A percentile compares a stretch with the other conserved stretches of the same genome.
Evolutionary conservation across 2,888 invertebrate species (phyloP).

Genomic region (Lasioglossum malachurum): DNA sequence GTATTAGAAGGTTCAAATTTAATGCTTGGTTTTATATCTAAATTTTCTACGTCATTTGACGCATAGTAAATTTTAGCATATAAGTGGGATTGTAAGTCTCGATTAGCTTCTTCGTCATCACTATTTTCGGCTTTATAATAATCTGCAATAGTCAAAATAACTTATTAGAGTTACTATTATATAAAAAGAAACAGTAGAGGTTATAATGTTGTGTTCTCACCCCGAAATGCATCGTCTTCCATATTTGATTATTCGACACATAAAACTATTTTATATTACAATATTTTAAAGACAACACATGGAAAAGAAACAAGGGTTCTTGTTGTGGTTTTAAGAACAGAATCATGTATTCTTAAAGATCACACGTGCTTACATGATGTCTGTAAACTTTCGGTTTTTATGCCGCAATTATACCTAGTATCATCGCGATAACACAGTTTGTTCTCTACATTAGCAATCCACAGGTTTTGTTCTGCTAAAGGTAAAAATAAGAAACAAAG

Average conservation of each 20-base stretch:
- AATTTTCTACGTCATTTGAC: neutral
- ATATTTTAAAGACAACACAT: neutral
- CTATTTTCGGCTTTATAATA: constrained; percentile 57
- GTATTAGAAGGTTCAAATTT: constrained; percentile 5
- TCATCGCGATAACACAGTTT: neutral
- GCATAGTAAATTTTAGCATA: constrained; percentile 79
- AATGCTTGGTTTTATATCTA: constrained; percentile 21
- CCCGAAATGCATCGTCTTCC: constrained; percentile 44
- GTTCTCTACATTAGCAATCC: neutral
- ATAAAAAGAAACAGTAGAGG: neutral
- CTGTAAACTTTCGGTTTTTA: neutral
- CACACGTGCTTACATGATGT: constrained; percentile 28
- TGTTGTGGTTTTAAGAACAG: neutral
- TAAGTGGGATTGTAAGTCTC: constrained; percentile 75
- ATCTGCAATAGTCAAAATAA: constrained; percentile 44
- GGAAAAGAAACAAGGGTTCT: neutral
- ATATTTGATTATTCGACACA: neutral
- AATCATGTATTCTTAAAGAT: constrained; percentile 3
- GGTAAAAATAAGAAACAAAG: neutral
- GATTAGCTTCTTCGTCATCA: constrained; percentile 60
- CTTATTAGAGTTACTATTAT: neutral
- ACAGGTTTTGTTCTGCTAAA: neutral
- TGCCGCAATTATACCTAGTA: neutral
- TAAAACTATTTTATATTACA: neutral
- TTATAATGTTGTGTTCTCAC: constrained; percentile 35